Conservation (phyloP, 2,797 vertebrate genomes). For the Scolopax bukidnonensis region DNA sequence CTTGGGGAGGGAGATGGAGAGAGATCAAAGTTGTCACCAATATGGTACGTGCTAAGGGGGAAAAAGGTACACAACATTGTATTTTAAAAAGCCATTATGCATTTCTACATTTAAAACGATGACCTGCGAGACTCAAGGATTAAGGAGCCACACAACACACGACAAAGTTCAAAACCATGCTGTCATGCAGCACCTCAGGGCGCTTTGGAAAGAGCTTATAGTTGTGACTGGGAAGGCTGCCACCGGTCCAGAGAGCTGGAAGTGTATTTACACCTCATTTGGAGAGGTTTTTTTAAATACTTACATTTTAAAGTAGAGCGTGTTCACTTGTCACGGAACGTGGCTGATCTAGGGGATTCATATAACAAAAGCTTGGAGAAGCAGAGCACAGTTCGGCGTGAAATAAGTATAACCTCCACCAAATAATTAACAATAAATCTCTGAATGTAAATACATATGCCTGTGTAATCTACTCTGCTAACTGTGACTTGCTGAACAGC, state of each 20-base stretch:
- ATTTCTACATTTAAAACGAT: conserved; percentile 27
- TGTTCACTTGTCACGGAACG: background rate
- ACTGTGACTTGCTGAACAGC: background rate
- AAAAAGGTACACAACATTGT: background rate
- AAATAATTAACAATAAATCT: background rate
- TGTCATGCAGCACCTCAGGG: background rate
- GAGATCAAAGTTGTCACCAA: conserved; percentile 65
- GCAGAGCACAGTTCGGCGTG: background rate
- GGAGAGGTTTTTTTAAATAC: background rate
- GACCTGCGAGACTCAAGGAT: conserved; percentile 37
- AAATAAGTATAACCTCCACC: background rate
- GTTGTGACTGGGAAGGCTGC: background rate
- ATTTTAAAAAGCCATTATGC: background rate
- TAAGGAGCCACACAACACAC: background rate
- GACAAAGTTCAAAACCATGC: background rate
- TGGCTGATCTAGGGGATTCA: background rate
- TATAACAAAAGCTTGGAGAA: background rate
- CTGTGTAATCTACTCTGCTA: background rate
- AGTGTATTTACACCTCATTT: background rate
- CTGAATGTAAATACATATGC: background rate
- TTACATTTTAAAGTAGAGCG: background rate
- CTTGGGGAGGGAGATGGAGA: conserved; percentile 53
- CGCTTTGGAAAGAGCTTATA: background rate
- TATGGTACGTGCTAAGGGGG: background rate
- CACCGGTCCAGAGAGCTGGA: background rate